Percentiles rank a stretch among this genome's conserved stretches.
phyloP scores from a whole-genome alignment of 2,113 vertebrate genomes.

The Vireo altiloquus region DNA sequence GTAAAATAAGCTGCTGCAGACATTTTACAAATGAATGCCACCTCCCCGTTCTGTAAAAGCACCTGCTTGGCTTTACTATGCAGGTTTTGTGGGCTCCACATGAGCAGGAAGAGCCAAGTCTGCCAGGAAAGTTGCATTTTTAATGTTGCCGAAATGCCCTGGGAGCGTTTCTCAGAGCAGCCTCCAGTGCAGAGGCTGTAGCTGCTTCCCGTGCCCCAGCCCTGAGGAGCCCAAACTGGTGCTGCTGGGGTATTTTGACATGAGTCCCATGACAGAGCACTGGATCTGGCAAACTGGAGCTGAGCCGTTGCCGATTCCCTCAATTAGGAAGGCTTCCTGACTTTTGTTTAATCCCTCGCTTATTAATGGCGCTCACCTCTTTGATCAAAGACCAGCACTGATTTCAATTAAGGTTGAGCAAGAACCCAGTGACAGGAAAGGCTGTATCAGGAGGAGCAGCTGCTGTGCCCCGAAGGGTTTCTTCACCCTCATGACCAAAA shows the following conservation, averaged over 20 bases:
- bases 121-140: not conserved
- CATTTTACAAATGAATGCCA: not conserved
- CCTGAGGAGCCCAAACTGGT: not conserved
- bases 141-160: not conserved
- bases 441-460: slow-evolving; percentile 40
- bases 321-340: not conserved
- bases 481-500: slow-evolving; percentile 46
- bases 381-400: slow-evolving; percentile 46
- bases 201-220: not conserved
- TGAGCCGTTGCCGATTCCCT: not conserved
- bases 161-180: rapidly evolving
- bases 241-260: not conserved
- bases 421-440: slow-evolving; percentile 24
- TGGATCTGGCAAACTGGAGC: not conserved
- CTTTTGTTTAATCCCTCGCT: slow-evolving; percentile 8
- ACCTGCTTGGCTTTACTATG: rapidly evolving
- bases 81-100: not conserved
- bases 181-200: not conserved
- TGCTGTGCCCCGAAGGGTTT: slow-evolving; percentile 40
- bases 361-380: slow-evolving; percentile 17
- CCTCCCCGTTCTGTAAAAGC: not conserved
- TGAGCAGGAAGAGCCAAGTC: not conserved
- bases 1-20: not conserved
- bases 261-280: not conserved
- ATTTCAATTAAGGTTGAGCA: slow-evolving; percentile 49